phyloP scores from a whole-genome alignment of 2,888 invertebrate genomes.

The Aleiodes leptofemur region DNA sequence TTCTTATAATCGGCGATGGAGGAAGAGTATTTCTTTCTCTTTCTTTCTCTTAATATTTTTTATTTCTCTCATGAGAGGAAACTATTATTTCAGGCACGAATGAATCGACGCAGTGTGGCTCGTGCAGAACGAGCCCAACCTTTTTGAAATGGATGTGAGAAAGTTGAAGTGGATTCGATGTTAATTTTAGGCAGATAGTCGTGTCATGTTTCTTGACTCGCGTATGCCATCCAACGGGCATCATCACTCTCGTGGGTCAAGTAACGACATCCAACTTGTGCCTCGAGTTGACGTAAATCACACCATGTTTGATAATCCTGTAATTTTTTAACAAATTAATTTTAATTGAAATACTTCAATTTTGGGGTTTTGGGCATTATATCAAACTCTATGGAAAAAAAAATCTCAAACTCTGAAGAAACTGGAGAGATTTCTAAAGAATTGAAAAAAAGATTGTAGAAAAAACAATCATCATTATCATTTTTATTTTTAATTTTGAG shows the following conservation, averaged over 20 bases:
- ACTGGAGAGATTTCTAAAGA: neutral
- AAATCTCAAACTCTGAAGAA: neutral
- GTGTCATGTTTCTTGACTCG: constrained; percentile 71
- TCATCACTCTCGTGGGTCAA: constrained; percentile 96
- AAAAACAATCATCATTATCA: no score
- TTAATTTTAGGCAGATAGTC: constrained; percentile 63
- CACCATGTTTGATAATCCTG: constrained; percentile 95
- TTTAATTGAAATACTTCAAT: neutral
- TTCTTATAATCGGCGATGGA: constrained; percentile 12
- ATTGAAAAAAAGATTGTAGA: no score
- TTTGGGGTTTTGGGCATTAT: neutral
- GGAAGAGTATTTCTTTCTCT: neutral
- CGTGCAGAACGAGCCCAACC: constrained; percentile 76
- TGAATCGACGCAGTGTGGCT: constrained; percentile 71
- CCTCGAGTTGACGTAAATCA: constrained; percentile 93
- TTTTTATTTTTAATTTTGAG: no score
- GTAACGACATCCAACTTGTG: constrained; percentile 84
- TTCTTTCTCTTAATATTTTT: constrained; percentile 13
- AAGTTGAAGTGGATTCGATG: constrained; percentile 71
- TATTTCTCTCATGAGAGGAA: constrained; percentile 4
- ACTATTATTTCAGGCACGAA: constrained; percentile 67
- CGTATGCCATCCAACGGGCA: constrained; percentile 86
- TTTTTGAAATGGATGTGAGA: constrained; percentile 68
- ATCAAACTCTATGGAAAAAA: no score
- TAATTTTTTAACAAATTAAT: constrained; percentile 46